Evolutionary conservation across 2,888 invertebrate genomes (phyloP).

Genomic region (Ceriagrion tenellum): DNA sequence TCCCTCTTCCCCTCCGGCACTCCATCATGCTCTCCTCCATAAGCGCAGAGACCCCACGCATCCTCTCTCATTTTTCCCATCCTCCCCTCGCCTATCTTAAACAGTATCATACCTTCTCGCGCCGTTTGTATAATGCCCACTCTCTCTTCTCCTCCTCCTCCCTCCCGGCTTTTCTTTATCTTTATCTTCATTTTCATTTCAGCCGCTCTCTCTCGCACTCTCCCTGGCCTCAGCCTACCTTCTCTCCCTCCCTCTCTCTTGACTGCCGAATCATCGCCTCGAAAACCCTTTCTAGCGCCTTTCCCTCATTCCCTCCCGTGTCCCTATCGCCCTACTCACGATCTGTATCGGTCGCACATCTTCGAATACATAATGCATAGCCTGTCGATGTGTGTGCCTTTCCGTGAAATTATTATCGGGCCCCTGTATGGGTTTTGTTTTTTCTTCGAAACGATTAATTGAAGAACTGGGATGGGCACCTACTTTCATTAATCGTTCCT

Average conservation of each 20-base stretch:
- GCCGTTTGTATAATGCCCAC: conserved; percentile 64
- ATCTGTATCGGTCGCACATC: conserved; percentile 51
- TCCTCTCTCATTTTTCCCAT: conserved; percentile 37
- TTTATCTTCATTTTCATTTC: conserved; percentile 11
- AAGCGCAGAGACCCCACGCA: background rate
- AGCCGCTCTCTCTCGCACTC: conserved; percentile 35
- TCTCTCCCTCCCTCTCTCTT: background rate
- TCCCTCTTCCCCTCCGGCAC: background rate
- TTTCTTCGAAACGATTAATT: background rate
- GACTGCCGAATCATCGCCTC: conserved; percentile 58
- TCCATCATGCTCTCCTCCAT: background rate
- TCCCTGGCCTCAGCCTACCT: background rate
- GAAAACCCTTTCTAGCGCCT: conserved; percentile 2
- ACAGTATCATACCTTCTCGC: conserved; percentile 65
- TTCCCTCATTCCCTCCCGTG: background rate
- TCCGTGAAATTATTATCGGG: background rate
- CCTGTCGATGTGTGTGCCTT: background rate
- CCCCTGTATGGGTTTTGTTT: background rate
- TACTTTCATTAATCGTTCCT: background rate
- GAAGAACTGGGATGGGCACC: background rate
- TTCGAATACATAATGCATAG: conserved; percentile 19
- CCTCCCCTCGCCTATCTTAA: conserved; percentile 56
- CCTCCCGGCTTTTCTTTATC: conserved; percentile 34
- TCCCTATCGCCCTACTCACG: background rate
- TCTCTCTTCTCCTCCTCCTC: background rate